Evolutionary conservation across 2,113 vertebrate genomes (phyloP).

Genomic region (Pionites leucogaster): DNA sequence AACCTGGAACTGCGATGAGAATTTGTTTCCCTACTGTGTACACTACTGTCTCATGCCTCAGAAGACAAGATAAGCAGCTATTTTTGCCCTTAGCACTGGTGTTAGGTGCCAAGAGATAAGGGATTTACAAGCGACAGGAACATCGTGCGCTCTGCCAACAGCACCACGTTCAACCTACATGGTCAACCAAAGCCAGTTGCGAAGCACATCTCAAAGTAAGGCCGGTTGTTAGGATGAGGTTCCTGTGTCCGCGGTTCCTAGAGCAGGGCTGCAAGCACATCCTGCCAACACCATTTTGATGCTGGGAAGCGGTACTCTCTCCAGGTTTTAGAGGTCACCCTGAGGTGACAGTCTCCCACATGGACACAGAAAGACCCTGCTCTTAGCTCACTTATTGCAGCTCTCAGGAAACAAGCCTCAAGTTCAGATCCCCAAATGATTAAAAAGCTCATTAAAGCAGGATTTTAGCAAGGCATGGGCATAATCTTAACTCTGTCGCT

Average conservation of each 20-base stretch:
- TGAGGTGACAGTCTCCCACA: neutral
- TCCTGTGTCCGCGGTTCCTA: fast-evolving
- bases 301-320: fast-evolving
- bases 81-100: neutral
- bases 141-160: neutral
- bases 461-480: neutral
- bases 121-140: neutral
- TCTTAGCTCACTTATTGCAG: neutral
- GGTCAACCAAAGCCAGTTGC: neutral
- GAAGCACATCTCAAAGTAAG: neutral
- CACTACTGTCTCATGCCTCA: neutral
- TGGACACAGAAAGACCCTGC: neutral
- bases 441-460: neutral
- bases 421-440: neutral
- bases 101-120: neutral
- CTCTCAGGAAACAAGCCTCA: neutral
- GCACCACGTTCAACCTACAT: fast-evolving
- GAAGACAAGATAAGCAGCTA: neutral
- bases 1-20: neutral
- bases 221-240: fast-evolving
- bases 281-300: fast-evolving
- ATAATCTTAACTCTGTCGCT: neutral
- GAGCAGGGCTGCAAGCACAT: neutral
- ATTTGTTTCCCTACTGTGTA: neutral
- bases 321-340: neutral